A percentile compares a stretch with the other conserved stretches of the same genome.
Evolutionary conservation across 2,113 vertebrate species (phyloP).

Genomic region (Phoxinus phoxinus): DNA sequence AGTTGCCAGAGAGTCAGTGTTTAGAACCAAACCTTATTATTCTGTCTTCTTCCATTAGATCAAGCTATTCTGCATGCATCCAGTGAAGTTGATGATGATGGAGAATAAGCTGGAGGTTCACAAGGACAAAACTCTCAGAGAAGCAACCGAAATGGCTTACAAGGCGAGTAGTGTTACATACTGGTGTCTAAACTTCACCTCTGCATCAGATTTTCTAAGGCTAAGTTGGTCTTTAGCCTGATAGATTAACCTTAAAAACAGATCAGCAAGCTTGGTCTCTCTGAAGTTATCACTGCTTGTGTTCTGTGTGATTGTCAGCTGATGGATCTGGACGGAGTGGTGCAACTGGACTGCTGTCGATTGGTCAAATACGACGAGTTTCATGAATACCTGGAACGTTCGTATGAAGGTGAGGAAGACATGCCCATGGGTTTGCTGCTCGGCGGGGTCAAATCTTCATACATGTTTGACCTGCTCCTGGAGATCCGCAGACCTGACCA

Average conservation of each 20-base stretch:
- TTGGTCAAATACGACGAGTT: slow-evolving; percentile 98
- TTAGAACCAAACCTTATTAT: background rate
- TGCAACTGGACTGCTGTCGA: slow-evolving; percentile 91
- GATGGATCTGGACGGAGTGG: slow-evolving; percentile 88
- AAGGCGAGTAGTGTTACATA: slow-evolving; percentile 77
- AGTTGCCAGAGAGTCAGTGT: background rate
- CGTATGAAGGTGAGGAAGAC: slow-evolving; percentile 94
- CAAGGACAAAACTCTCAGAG: slow-evolving; percentile 93
- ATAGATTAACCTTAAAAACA: no score
- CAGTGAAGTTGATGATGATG: slow-evolving; percentile 92
- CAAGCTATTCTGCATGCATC: slow-evolving; percentile 97
- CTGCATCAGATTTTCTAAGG: background rate
- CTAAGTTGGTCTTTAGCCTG: no score
- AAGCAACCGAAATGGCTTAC: slow-evolving; percentile 93
- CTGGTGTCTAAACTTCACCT: background rate
- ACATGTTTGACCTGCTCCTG: slow-evolving; percentile 96
- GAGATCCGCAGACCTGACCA: slow-evolving; percentile 93
- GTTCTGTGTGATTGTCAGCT: slow-evolving; percentile 73
- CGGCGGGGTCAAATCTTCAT: slow-evolving; percentile 96
- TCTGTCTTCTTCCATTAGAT: slow-evolving; percentile 75
- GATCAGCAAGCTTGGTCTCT: background rate
- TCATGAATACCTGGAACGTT: slow-evolving; percentile 96
- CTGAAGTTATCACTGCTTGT: background rate
- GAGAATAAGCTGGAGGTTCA: slow-evolving; percentile 98
- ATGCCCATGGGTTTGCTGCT: slow-evolving; percentile 94